Percentiles rank a stretch among this genome's conserved stretches.
phyloP scores from a whole-genome alignment of 2,888 invertebrate species.

The Teleiodes luculella region DNA sequence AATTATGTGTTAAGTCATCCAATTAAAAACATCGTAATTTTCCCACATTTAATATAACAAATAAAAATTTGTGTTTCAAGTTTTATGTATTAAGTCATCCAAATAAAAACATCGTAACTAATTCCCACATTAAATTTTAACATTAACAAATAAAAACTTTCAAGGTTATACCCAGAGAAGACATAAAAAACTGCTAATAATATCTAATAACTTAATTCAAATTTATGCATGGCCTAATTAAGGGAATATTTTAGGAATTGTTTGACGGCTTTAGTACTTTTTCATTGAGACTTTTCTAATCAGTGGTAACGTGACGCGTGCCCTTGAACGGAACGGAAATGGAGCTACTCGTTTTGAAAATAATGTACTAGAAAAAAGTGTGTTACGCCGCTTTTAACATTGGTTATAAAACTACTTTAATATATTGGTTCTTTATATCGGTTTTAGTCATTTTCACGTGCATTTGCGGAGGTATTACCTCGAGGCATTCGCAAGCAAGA shows the following conservation, averaged over 20 bases:
- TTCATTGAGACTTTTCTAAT: conserved; percentile 12
- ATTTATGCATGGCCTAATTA: conserved; percentile 9
- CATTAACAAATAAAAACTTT: not conserved
- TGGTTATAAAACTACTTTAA: not conserved
- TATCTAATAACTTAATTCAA: not conserved
- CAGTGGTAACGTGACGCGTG: conserved; percentile 6
- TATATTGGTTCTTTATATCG: not conserved
- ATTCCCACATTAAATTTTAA: too few relatives aligned
- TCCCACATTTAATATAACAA: too few relatives aligned
- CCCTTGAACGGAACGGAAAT: conserved; percentile 31
- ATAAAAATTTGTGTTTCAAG: not conserved
- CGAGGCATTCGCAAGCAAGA: not conserved
- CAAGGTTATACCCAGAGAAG: not conserved
- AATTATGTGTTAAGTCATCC: too few relatives aligned
- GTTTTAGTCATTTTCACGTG: not conserved
- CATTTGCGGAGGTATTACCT: not conserved
- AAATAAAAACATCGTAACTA: too few relatives aligned
- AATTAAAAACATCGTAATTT: too few relatives aligned
- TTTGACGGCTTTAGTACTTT: conserved; percentile 6
- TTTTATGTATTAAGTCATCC: too few relatives aligned
- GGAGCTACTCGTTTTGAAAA: conserved; percentile 28
- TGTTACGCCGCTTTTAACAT: conserved; percentile 1
- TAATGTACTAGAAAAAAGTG: not conserved
- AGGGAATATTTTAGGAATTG: conserved; percentile 1
- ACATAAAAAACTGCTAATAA: not conserved